phyloP scores from a whole-genome alignment of 2,888 invertebrate genomes.

The Rhagonycha fulva region DNA sequence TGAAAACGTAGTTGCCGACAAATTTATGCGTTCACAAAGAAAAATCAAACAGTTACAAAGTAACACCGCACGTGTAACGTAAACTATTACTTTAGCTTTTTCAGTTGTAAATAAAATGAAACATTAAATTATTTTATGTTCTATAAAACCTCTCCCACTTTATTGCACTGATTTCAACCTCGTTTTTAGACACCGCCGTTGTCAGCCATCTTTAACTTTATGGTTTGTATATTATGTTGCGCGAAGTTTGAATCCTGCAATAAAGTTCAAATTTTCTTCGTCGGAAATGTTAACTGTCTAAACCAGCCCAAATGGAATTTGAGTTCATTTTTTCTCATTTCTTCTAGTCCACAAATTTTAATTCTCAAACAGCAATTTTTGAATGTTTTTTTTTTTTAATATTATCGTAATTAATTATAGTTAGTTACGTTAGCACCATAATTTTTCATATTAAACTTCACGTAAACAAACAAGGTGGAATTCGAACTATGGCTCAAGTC shows the following conservation, averaged over 20 bases:
- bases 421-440: too few relatives aligned
- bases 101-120: background rate
- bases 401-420: too few relatives aligned
- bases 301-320: background rate
- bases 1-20: background rate
- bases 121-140: slow-evolving; percentile 1
- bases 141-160: background rate
- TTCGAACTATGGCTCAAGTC: too few relatives aligned
- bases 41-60: background rate
- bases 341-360: background rate
- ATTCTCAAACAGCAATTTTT: too few relatives aligned
- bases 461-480: too few relatives aligned
- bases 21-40: background rate
- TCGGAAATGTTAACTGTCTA: too few relatives aligned
- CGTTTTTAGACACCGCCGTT: background rate
- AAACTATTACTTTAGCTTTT: background rate
- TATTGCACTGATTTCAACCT: background rate
- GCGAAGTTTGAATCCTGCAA: background rate
- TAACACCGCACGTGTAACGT: background rate
- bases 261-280: background rate
- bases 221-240: background rate
- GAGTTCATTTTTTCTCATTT: background rate
- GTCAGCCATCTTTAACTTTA: background rate
- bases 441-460: too few relatives aligned
- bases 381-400: too few relatives aligned